These are phyloP conservation scores for Anas bahamensis DNA, from an alignment of 2,797 vertebrate species.

Conservation along the genomic window DNA sequence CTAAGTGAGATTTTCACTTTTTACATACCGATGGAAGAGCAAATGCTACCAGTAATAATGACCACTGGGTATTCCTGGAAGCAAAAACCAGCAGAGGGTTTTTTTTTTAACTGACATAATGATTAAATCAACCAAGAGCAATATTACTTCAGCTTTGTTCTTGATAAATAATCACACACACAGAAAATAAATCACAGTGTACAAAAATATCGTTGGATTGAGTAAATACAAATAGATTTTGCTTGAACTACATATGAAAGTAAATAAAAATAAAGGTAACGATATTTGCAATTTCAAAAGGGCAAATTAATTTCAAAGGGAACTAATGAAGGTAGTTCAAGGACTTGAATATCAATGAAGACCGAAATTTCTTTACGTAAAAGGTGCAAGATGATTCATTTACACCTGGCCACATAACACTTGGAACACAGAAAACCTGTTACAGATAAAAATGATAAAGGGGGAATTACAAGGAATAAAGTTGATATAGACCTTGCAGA, in stretches of 20 bases:
- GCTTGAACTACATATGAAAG: not conserved
- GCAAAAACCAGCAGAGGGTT: not conserved
- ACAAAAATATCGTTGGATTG: not conserved
- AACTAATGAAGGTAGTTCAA: not conserved
- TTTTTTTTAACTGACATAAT: not conserved
- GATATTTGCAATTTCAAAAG: not conserved
- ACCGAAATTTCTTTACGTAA: not conserved
- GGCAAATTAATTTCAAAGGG: slow-evolving; percentile 6
- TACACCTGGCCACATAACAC: not conserved
- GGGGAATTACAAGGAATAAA: not conserved
- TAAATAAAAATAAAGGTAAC: not conserved
- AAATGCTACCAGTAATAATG: not conserved
- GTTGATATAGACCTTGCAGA: not conserved
- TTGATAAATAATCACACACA: not conserved
- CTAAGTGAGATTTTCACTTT: not conserved
- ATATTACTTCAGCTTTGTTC: not conserved
- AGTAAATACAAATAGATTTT: not conserved
- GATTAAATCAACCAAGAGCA: not conserved
- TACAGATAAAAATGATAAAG: not conserved
- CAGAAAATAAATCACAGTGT: not conserved
- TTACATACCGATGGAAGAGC: not conserved
- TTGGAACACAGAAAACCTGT: not conserved
- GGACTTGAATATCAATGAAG: not conserved
- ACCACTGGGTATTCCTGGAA: not conserved
- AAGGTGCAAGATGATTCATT: not conserved